Conservation (phyloP, 2,113 vertebrate genomes). For the Corapipo altera region DNA sequence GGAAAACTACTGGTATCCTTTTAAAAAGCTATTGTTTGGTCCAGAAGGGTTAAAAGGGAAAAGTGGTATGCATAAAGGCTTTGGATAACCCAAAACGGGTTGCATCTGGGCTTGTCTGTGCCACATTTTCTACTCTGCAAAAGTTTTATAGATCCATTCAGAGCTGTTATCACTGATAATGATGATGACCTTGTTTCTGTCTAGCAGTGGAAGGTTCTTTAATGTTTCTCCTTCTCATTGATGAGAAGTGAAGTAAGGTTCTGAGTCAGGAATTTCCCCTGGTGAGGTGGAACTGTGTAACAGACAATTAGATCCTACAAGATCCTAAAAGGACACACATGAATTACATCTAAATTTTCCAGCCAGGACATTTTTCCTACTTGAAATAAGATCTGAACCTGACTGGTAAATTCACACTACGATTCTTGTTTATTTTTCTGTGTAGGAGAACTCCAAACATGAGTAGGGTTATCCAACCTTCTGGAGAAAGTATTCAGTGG, state of each 20-base stretch:
- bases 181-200: not conserved
- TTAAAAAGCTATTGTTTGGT: not conserved
- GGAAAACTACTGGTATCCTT: not conserved
- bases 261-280: not conserved
- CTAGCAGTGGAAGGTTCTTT: not conserved
- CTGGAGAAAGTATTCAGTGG: not conserved
- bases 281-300: not conserved
- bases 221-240: not conserved
- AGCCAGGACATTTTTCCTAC: not conserved
- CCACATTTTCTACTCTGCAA: not conserved
- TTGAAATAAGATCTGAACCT: not conserved
- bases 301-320: not conserved
- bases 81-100: not conserved
- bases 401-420: not conserved
- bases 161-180: not conserved
- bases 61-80: not conserved
- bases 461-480: not conserved
- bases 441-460: not conserved
- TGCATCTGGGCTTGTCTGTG: not conserved
- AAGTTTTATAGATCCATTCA: not conserved
- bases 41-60: not conserved
- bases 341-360: not conserved
- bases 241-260: not conserved
- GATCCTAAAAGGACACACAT: not conserved
- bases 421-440: not conserved